Evolutionary conservation across 1,140 invertebrate species (phyloP).

Genomic region (Dermatophagoides farinae): DNA sequence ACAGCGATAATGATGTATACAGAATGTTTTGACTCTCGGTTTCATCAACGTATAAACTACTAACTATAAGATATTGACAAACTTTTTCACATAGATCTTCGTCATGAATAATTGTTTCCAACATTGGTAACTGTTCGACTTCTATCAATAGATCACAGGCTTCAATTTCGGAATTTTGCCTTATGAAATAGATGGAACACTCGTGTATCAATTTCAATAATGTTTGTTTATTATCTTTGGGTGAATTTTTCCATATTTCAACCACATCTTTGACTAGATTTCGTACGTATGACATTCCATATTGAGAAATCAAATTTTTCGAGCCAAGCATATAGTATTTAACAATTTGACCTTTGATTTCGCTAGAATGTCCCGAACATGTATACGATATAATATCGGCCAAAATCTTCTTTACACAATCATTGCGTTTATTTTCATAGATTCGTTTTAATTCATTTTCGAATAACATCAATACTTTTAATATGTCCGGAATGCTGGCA

Average conservation of each 20-base stretch:
- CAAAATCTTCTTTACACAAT: not conserved
- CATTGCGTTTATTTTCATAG: not conserved
- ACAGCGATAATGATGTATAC: not conserved
- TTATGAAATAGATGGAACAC: not conserved
- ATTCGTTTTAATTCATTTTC: not conserved
- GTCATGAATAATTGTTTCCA: not conserved
- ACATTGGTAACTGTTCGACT: not conserved
- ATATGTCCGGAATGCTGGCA: not conserved
- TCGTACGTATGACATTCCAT: slow-evolving; percentile 1
- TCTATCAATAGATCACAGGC: not conserved
- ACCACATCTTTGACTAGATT: not conserved
- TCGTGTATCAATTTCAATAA: not conserved
- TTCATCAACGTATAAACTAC: not conserved
- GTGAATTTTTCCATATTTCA: not conserved
- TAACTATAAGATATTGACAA: not conserved
- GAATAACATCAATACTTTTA: not conserved
- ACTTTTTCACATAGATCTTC: not conserved
- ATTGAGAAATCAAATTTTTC: not conserved
- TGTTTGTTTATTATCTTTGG: not conserved
- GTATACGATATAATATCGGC: not conserved
- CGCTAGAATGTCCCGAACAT: not conserved
- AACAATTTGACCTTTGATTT: not conserved
- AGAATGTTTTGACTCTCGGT: not conserved
- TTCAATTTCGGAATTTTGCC: not conserved
- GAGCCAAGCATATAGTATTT: not conserved